Evolutionary conservation across 2,797 vertebrate species (phyloP).

Genomic region (Mormyrus proboscirostris): DNA sequence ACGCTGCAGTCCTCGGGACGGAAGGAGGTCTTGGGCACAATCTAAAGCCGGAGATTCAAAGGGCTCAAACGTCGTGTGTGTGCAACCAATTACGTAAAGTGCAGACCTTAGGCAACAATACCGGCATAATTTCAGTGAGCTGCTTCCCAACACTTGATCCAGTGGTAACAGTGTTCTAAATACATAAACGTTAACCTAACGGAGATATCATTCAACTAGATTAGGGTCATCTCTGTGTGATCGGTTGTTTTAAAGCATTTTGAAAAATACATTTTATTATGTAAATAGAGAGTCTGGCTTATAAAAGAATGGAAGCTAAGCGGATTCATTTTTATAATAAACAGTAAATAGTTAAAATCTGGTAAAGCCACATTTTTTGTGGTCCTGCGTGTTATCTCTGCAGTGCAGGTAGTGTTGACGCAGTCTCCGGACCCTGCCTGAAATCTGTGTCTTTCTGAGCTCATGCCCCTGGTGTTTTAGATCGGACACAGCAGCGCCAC

Average conservation of each 20-base stretch:
- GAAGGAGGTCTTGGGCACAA: neutral
- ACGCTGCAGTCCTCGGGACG: neutral
- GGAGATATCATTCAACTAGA: neutral
- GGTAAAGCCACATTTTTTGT: neutral
- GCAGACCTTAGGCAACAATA: neutral
- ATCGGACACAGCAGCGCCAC: neutral
- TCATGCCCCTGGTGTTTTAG: neutral
- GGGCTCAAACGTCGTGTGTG: neutral
- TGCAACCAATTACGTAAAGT: neutral
- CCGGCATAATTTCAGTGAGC: neutral
- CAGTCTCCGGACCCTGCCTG: neutral
- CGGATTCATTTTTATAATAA: neutral
- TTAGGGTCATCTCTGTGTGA: neutral
- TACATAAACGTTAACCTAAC: neutral
- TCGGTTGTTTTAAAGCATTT: neutral
- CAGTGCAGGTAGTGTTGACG: neutral
- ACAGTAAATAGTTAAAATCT: neutral
- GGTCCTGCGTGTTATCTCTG: neutral
- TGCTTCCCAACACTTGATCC: neutral
- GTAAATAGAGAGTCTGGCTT: neutral
- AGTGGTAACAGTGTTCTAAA: neutral
- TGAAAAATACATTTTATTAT: neutral
- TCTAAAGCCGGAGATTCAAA: neutral
- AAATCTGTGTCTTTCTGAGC: neutral
- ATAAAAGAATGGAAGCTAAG: neutral